phyloP scores from a whole-genome alignment of 2,113 vertebrate species.

The Rhombomys opimus region DNA sequence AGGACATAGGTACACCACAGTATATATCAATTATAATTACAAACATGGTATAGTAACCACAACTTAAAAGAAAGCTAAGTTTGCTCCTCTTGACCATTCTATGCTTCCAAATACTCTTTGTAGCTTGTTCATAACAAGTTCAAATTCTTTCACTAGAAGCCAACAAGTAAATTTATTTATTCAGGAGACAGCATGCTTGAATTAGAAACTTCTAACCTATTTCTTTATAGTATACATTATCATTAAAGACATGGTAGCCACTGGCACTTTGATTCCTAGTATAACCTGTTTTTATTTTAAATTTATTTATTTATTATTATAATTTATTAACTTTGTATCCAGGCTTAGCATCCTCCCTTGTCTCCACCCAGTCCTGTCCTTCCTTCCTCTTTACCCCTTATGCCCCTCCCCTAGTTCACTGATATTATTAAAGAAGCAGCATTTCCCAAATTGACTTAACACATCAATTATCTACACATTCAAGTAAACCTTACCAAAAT shows the following conservation, averaged over 20 bases:
- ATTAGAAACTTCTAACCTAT: slow-evolving; percentile 34
- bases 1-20: not conserved
- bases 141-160: slow-evolving; percentile 36
- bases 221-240: not conserved
- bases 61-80: not conserved
- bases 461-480: not conserved
- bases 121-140: not conserved
- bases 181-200: slow-evolving; percentile 23
- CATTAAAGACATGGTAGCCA: not conserved
- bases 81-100: slow-evolving; percentile 12
- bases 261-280: not conserved
- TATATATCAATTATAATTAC: not conserved
- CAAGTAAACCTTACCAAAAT: not conserved
- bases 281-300: not conserved
- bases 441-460: not conserved
- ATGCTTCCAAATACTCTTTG: slow-evolving; percentile 9
- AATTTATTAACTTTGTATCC: too few species aligned
- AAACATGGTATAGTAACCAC: not conserved
- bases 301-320: too few species aligned
- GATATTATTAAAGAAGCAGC: not conserved
- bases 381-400: too few species aligned
- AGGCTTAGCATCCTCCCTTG: too few species aligned
- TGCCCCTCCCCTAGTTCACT: too few species aligned
- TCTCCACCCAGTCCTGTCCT: too few species aligned
- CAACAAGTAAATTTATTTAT: slow-evolving; percentile 11